Base-by-base conservation (phyloP, 92 coral and sea anemone genomes). In the Plumapathes pennacea region DNA sequence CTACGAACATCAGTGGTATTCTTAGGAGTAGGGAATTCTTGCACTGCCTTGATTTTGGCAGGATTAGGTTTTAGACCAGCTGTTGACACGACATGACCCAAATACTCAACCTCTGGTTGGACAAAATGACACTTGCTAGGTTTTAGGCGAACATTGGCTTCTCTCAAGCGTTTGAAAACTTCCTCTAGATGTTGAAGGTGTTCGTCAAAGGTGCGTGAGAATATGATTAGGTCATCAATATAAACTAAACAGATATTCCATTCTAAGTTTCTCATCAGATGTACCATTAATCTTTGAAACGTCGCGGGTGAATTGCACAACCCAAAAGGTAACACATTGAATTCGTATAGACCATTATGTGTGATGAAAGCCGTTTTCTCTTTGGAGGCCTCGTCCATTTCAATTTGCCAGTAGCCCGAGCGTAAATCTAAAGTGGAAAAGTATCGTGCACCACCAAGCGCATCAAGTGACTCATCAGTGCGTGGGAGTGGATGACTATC, bases 341-440 rank as follows among this genome's bases (percentile, higher is more conserved):
- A 44, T 17, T 44, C 50, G 20, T 11, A 44, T 11, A 44, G 50
- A 7, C 50, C 50, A 23, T 17, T 8, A 44, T 44, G 50, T 23
- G 50, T 44, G 8, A 44, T 17, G 20, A 44, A 44, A 5, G 50
- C 50, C 20, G 50, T 44, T 23, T 44, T 44, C 19, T 44, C 50
- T 23, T 7, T 44, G 18, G 50, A 8, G 50, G 12, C 19, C 50
- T 8, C 8, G 50, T 44, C 17, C 9, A 44, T 8, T 23, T 44
- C 17, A 5, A 44, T 15, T 44, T 44, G 50, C 50, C 50, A 44
- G 19, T 5, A 44, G 8, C 50, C 50, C 20, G 50, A 44, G 9
- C 50, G 50, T 11, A 44, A 23, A 44, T 44, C 50, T 8, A 44
- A 23, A 23, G 50, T 44, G 18, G 50, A 44, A 23, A 44, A 44